Percentiles rank a stretch among this genome's conserved stretches.
Evolutionary conservation across 2,797 vertebrate genomes (phyloP).

Genomic region (Falco berigora): DNA sequence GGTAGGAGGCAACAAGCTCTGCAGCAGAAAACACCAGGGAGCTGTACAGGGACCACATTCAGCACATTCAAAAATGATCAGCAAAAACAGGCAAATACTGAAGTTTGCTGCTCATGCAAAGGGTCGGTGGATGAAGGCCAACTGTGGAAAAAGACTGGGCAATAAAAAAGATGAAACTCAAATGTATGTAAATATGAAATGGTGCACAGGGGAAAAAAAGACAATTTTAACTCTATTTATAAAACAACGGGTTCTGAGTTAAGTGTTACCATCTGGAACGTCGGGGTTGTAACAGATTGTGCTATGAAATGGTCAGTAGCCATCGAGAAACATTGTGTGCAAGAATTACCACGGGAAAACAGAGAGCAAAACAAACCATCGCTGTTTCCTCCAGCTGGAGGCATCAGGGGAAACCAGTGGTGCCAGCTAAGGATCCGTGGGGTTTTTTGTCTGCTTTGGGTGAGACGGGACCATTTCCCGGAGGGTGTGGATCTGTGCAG

Average conservation of each 20-base stretch:
- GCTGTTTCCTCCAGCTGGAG: background rate
- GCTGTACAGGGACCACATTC: background rate
- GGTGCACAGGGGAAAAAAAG: background rate
- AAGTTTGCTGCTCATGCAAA: background rate
- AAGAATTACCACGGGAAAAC: background rate
- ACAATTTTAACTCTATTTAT: slow-evolving; percentile 23
- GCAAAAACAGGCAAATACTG: background rate
- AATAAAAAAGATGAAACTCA: slow-evolving; percentile 13
- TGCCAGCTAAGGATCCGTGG: background rate
- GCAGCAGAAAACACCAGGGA: background rate
- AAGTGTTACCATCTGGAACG: background rate
- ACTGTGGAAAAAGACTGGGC: background rate
- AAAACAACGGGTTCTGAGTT: slow-evolving; percentile 5
- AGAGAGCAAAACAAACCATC: background rate
- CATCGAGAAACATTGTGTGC: background rate
- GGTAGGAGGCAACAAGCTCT: background rate
- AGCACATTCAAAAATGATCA: background rate
- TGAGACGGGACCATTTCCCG: background rate
- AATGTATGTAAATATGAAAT: slow-evolving; percentile 5
- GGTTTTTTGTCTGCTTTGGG: background rate
- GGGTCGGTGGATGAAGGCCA: background rate
- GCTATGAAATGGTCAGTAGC: slow-evolving; percentile 11
- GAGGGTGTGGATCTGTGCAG: background rate
- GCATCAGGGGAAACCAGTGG: accelerated
- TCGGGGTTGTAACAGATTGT: background rate